Evolutionary conservation across 2,797 vertebrate genomes (phyloP).

Genomic region (Alosa sapidissima): DNA sequence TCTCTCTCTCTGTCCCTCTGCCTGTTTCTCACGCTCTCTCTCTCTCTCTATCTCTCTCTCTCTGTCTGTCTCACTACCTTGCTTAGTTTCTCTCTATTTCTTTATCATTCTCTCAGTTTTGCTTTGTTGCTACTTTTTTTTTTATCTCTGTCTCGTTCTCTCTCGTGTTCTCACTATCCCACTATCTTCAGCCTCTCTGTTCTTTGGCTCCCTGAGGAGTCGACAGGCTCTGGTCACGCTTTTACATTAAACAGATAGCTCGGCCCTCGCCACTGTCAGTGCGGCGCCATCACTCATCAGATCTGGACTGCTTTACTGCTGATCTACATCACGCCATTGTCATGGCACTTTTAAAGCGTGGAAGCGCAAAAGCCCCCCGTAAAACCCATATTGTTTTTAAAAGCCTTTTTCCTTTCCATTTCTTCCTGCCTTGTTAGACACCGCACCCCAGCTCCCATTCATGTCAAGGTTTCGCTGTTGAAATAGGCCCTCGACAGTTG

Average conservation of each 20-base stretch:
- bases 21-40: not conserved
- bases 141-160: not conserved
- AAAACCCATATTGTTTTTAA: conserved; percentile 28
- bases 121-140: not conserved
- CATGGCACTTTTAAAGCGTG: conserved; percentile 35
- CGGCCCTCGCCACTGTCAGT: conserved; percentile 45
- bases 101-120: not conserved
- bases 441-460: not conserved
- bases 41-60: not conserved
- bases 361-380: conserved; percentile 37
- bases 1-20: not conserved
- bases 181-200: conserved; percentile 10
- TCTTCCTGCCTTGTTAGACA: not conserved
- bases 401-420: conserved; percentile 13
- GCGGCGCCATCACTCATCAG: conserved; percentile 63
- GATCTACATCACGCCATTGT: conserved; percentile 42
- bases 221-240: conserved; percentile 58
- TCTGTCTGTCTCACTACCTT: no score
- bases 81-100: not conserved
- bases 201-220: conserved; percentile 17
- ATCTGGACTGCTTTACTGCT: conserved; percentile 55
- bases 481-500: not conserved
- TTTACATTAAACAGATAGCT: conserved; percentile 69
- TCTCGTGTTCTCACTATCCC: not conserved
- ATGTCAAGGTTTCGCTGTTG: not conserved